A percentile compares a stretch with the other conserved stretches of the same genome.
These are phyloP conservation scores for Siniperca knerii DNA, from an alignment of 2,113 vertebrate genomes.

Conservation along the genomic window DNA sequence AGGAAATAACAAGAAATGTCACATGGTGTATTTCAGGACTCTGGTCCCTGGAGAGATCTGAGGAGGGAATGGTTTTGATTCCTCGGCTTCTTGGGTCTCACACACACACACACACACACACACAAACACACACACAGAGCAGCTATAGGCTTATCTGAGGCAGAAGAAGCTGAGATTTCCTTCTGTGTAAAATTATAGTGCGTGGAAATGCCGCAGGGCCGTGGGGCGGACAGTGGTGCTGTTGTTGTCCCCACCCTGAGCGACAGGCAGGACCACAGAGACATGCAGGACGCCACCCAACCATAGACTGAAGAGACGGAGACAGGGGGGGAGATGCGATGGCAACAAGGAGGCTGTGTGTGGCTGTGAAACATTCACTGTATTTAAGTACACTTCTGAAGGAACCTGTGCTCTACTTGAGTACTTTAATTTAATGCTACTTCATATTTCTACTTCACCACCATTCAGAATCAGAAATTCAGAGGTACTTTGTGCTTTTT, in stretches of 20 bases:
- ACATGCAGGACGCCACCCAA: neutral
- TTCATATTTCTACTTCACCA: too few relatives aligned
- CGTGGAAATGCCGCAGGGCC: slow-evolving; percentile 56
- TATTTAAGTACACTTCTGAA: neutral
- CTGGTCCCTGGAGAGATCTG: neutral
- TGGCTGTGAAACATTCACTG: neutral
- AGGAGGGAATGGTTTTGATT: slow-evolving; percentile 36
- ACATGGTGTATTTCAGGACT: slow-evolving; percentile 52
- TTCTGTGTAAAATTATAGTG: slow-evolving; percentile 54
- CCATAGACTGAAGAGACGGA: neutral
- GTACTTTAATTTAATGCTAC: too few relatives aligned
- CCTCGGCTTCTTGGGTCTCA: neutral
- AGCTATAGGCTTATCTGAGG: slow-evolving; percentile 53
- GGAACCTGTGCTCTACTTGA: neutral
- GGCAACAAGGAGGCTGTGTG: neutral
- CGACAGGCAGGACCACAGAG: slow-evolving; percentile 45
- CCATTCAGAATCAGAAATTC: too few relatives aligned
- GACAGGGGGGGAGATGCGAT: neutral
- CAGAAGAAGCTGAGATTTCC: slow-evolving; percentile 31
- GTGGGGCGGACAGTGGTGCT: slow-evolving; percentile 47
- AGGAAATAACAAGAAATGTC: slow-evolving; percentile 27
- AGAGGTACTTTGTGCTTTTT: too few relatives aligned
- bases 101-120: slow-evolving; percentile 8
- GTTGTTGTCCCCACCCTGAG: slow-evolving; percentile 47
- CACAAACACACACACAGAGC: slow-evolving; percentile 7